phyloP scores from a whole-genome alignment of 2,888 invertebrate genomes.

The Pandemis cinnamomeana region DNA sequence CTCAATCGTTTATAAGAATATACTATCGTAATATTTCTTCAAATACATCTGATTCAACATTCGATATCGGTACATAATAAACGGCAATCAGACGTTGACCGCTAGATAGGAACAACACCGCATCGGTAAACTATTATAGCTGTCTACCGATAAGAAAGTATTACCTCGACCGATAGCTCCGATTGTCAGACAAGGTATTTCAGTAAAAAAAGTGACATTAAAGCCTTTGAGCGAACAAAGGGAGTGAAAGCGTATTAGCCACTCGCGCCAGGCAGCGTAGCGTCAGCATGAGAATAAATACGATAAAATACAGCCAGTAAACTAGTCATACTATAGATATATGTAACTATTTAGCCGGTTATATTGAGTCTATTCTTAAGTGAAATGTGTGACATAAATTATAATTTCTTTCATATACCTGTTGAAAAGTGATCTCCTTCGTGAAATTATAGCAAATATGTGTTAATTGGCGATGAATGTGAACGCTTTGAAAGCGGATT shows the following conservation, averaged over 20 bases:
- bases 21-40: not conserved
- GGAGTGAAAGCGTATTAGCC: conserved; percentile 70
- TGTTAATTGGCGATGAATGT: no score
- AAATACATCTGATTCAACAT: not conserved
- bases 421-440: no score
- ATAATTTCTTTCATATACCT: no score
- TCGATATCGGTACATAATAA: conserved; percentile 44
- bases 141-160: conserved; percentile 64
- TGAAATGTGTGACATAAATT: no score
- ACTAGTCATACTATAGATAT: not conserved
- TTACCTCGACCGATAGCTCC: conserved; percentile 60
- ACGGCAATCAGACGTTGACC: conserved; percentile 60
- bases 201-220: conserved; percentile 65
- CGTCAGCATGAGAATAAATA: conserved; percentile 34
- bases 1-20: not conserved
- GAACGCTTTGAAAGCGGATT: no score
- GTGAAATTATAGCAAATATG: no score
- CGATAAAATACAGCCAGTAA: conserved; percentile 16
- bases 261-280: conserved; percentile 9
- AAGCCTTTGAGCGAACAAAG: conserved; percentile 64
- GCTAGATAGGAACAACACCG: conserved; percentile 53
- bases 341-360: not conserved
- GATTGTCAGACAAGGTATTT: conserved; percentile 65
- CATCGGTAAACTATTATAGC: conserved; percentile 46
- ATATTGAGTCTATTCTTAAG: not conserved